A percentile compares a stretch with the other conserved stretches of the same genome.
phyloP scores from a whole-genome alignment of 2,888 invertebrate genomes.

The Malthinus flaveolus region DNA sequence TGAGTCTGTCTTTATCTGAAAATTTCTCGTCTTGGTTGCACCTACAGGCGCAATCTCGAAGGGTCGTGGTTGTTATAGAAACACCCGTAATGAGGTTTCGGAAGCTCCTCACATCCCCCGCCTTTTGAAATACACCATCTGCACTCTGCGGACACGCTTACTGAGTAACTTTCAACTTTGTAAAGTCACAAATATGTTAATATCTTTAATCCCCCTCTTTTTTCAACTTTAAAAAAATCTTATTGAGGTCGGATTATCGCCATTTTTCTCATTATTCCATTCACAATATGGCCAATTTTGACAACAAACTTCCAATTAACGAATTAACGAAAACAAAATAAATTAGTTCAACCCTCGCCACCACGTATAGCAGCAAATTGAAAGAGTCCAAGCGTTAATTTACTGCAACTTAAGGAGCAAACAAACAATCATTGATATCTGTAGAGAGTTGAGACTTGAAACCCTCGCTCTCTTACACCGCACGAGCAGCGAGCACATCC shows the following conservation, averaged over 20 bases:
- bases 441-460: too few species aligned
- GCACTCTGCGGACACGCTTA: slow-evolving; percentile 36
- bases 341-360: slow-evolving; percentile 7
- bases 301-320: slow-evolving; percentile 11
- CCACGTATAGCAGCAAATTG: slow-evolving; percentile 13
- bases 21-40: slow-evolving; percentile 33
- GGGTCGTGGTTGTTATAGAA: slow-evolving; percentile 47
- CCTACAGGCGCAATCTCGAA: slow-evolving; percentile 40
- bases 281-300: too few species aligned
- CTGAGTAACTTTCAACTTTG: slow-evolving; percentile 32
- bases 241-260: neutral
- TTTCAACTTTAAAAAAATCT: slow-evolving; percentile 22
- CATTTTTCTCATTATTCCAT: too few species aligned
- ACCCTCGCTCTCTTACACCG: too few species aligned
- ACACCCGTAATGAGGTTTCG: slow-evolving; percentile 47
- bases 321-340: slow-evolving; percentile 7
- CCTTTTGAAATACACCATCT: slow-evolving; percentile 37
- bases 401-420: slow-evolving; percentile 7
- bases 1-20: slow-evolving; percentile 34
- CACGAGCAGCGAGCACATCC: too few species aligned
- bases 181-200: slow-evolving; percentile 37
- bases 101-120: slow-evolving; percentile 33
- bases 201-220: slow-evolving; percentile 18
- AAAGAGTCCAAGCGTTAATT: slow-evolving; percentile 19
- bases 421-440: too few species aligned